phyloP scores from a whole-genome alignment of 2,888 invertebrate species.

The Mythimna impura region DNA sequence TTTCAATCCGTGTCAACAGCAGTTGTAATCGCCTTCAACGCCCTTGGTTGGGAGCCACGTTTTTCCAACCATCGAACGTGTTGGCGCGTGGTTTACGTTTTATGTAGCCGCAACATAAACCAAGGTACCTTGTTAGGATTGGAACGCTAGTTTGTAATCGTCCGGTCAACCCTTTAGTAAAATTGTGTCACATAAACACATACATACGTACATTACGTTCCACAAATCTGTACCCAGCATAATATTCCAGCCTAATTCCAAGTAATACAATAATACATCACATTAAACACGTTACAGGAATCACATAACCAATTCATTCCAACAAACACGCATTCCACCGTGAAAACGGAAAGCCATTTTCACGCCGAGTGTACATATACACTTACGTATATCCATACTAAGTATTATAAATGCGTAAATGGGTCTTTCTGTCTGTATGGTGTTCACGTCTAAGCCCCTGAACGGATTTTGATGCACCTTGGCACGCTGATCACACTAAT shows the following conservation, averaged over 20 bases:
- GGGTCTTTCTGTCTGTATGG: not conserved
- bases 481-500: not conserved
- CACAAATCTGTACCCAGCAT: not conserved
- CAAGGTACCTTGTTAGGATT: too few relatives aligned
- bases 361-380: slow-evolving; percentile 26
- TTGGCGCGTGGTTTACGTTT: too few relatives aligned
- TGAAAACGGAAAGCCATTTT: slow-evolving; percentile 55
- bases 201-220: not conserved
- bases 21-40: too few relatives aligned
- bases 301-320: slow-evolving; percentile 30
- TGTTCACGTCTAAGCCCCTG: not conserved
- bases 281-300: slow-evolving; percentile 14
- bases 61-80: too few relatives aligned
- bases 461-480: not conserved
- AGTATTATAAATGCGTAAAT: not conserved
- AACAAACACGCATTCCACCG: slow-evolving; percentile 27
- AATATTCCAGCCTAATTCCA: not conserved
- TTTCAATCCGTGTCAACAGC: too few relatives aligned
- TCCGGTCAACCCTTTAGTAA: not conserved
- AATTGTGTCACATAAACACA: not conserved
- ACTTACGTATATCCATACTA: not conserved
- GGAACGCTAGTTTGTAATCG: too few relatives aligned
- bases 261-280: slow-evolving; percentile 28
- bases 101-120: too few relatives aligned
- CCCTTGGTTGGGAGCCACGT: too few relatives aligned